Percentiles rank a stretch among this genome's conserved stretches.
Evolutionary conservation across 1,140 invertebrate genomes (phyloP).

Genomic region (Tetraneura akinire): DNA sequence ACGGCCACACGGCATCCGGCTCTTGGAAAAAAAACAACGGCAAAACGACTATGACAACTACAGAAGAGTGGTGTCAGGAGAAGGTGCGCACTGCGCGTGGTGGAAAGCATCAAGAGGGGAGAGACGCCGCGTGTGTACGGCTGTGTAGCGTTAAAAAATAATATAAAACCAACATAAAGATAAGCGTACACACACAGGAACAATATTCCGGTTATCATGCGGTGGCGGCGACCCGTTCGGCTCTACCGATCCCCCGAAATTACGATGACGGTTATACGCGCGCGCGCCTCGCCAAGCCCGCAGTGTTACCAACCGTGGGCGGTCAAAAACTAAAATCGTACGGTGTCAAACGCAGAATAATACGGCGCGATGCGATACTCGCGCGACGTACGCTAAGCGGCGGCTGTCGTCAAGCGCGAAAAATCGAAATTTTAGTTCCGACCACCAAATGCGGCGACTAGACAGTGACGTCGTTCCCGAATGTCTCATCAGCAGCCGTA

Average conservation of each 20-base stretch:
- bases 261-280: conserved; percentile 17
- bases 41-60: not conserved
- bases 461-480: conserved; percentile 10
- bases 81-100: not conserved
- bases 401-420: not conserved
- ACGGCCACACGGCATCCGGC: not conserved
- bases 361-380: not conserved
- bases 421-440: conserved; percentile 45
- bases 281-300: not conserved
- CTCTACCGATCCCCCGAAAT: conserved; percentile 40
- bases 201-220: conserved; percentile 44
- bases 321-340: not conserved
- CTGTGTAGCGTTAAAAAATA: conserved; percentile 9
- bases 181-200: conserved; percentile 23
- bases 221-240: conserved; percentile 23
- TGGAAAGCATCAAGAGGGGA: not conserved
- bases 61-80: not conserved
- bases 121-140: not conserved
- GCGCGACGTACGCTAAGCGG: not conserved
- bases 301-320: conserved; percentile 39
- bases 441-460: conserved; percentile 7
- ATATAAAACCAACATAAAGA: conserved; percentile 11
- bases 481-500: not conserved
- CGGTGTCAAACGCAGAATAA: not conserved
- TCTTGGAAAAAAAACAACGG: not conserved